Conservation (phyloP, 2,797 vertebrate species). For the Phylloscopus collybita region DNA sequence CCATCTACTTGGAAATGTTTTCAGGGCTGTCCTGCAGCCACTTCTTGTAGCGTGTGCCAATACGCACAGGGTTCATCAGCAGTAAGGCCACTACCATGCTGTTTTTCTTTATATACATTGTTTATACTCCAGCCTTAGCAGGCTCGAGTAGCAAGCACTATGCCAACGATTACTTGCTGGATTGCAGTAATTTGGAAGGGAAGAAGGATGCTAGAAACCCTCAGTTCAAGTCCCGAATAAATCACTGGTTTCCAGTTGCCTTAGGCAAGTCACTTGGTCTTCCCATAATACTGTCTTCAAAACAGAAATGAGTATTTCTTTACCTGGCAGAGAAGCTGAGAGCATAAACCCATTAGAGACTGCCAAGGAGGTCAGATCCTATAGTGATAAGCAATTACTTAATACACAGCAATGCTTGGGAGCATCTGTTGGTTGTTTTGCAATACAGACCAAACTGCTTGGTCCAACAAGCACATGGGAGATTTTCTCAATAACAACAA, state of each 20-base stretch:
- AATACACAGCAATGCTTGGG: not conserved
- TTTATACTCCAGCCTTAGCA: not conserved
- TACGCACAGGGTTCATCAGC: not conserved
- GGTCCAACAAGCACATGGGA: not conserved
- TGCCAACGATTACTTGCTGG: not conserved
- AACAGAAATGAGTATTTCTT: constrained; percentile 13
- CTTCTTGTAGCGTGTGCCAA: not conserved
- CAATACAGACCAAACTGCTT: not conserved
- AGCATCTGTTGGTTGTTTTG: not conserved
- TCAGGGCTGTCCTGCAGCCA: not conserved
- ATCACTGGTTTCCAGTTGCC: not conserved
- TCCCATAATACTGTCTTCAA: not conserved
- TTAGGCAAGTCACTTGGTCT: constrained; percentile 11
- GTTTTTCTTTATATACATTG: not conserved
- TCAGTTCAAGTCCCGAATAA: not conserved
- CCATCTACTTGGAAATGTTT: not conserved
- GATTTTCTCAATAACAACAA: not conserved
- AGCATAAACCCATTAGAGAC: not conserved
- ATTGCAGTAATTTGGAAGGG: not conserved
- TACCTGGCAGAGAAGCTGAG: not conserved
- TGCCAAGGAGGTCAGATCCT: constrained; percentile 9
- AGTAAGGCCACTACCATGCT: not conserved
- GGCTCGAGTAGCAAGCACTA: not conserved
- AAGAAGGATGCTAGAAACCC: not conserved
- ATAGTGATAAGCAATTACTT: constrained; percentile 11